A percentile compares a stretch with the other conserved stretches of the same genome.
Evolutionary conservation across 2,113 vertebrate species (phyloP).

Genomic region (Peromyscus maniculatus): DNA sequence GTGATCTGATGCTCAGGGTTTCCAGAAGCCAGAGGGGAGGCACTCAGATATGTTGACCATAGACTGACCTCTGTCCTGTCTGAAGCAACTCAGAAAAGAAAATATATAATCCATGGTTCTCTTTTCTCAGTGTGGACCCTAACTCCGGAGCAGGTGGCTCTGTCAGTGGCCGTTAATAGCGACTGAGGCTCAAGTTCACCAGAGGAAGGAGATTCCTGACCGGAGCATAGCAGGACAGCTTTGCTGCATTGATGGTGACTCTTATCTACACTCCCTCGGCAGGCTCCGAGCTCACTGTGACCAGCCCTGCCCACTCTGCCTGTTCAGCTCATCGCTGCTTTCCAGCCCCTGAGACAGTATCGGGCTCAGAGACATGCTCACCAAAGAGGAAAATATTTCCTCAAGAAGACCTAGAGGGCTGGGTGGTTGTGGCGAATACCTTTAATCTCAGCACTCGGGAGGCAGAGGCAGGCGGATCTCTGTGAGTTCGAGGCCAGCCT

Average conservation of each 20-base stretch:
- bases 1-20: neutral
- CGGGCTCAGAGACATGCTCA: neutral
- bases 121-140: neutral
- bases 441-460: too few relatives aligned
- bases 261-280: neutral
- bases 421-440: too few relatives aligned
- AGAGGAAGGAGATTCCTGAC: conserved; percentile 37
- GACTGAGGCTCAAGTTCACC: neutral
- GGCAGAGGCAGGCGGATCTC: too few relatives aligned
- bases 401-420: neutral
- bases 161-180: neutral
- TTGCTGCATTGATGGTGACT: neutral
- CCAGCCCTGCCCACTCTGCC: neutral
- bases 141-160: neutral
- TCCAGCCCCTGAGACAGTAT: neutral
- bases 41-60: neutral
- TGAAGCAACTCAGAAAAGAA: neutral
- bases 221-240: neutral
- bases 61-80: neutral
- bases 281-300: neutral
- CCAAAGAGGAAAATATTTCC: neutral
- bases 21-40: neutral
- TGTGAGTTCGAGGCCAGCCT: too few relatives aligned
- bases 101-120: neutral
- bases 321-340: neutral